Percentiles rank a stretch among this genome's conserved stretches.
These are phyloP conservation scores for Syngnathus rostellatus DNA, from an alignment of 2,797 vertebrate species.

Conservation along the genomic window DNA sequence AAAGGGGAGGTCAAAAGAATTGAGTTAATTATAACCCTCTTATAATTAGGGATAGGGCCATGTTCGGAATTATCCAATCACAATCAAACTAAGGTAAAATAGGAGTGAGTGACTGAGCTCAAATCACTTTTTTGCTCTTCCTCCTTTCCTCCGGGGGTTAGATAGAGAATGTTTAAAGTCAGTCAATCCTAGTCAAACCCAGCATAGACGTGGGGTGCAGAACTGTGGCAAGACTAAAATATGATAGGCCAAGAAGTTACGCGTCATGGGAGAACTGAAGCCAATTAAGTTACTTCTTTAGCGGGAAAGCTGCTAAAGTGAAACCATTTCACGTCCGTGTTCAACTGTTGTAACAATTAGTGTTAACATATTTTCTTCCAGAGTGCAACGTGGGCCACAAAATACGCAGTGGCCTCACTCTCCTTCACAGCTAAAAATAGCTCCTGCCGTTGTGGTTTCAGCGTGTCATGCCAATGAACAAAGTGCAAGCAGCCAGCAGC, in stretches of 20 bases:
- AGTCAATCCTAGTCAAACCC: not conserved
- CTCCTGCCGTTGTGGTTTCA: constrained; percentile 40
- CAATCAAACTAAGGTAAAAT: too few species aligned
- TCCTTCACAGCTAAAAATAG: constrained; percentile 54
- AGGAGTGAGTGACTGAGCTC: not conserved
- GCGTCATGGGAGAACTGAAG: constrained; percentile 23
- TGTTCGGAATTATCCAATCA: too few species aligned
- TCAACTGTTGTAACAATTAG: constrained; percentile 3
- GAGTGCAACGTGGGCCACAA: constrained; percentile 14
- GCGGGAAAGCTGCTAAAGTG: constrained; percentile 9
- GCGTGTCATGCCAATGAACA: constrained; percentile 41
- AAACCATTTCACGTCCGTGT: not conserved
- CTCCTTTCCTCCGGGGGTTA: too few species aligned
- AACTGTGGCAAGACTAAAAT: constrained; percentile 22
- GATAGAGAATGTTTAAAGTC: not conserved
- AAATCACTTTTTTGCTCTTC: not conserved
- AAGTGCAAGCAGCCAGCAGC: constrained; percentile 38
- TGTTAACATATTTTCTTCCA: constrained; percentile 13
- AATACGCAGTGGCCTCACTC: constrained; percentile 24
- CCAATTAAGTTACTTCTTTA: constrained; percentile 11
- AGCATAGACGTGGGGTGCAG: not conserved
- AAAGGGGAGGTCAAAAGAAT: not conserved
- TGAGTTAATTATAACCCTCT: too few species aligned
- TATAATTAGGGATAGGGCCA: too few species aligned
- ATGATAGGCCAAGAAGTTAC: constrained; percentile 14